Evolutionary conservation across 2,797 vertebrate genomes (phyloP).

Genomic region (Acanthurus leucopareius): DNA sequence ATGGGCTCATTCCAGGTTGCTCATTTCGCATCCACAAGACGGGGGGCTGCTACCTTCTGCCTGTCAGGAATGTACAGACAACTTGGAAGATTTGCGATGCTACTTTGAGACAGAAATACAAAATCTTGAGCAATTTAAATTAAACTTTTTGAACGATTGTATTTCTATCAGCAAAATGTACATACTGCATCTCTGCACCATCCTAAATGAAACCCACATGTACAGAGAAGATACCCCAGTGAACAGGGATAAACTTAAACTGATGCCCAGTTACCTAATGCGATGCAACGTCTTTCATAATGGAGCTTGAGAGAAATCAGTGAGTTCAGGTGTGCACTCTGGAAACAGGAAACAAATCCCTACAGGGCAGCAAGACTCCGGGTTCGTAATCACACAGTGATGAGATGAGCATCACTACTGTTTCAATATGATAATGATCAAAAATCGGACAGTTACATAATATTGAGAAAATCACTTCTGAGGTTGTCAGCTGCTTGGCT

Average conservation of each 20-base stretch:
- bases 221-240: constrained; percentile 50
- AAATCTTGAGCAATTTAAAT: constrained; percentile 29
- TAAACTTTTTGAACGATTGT: constrained; percentile 34
- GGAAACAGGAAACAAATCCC: constrained; percentile 28
- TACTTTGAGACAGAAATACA: constrained; percentile 55
- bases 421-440: constrained; percentile 39
- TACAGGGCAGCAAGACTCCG: constrained; percentile 45
- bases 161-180: constrained; percentile 41
- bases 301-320: constrained; percentile 24
- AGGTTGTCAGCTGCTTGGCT: constrained; percentile 22
- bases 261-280: constrained; percentile 42
- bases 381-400: constrained; percentile 35
- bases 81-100: constrained; percentile 63
- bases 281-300: constrained; percentile 33
- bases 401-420: constrained; percentile 14
- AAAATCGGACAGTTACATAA: constrained; percentile 14
- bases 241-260: constrained; percentile 30
- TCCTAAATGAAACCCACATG: constrained; percentile 57
- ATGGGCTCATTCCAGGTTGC: constrained; percentile 56
- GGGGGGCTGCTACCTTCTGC: constrained; percentile 59
- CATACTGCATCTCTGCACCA: constrained; percentile 23
- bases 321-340: constrained; percentile 45
- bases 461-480: constrained; percentile 19
- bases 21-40: constrained; percentile 60
- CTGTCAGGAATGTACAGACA: constrained; percentile 75